Evolutionary conservation across 2,113 vertebrate species (phyloP), one percentile per base, ranked within the genome.

Genomic region (Leptodactylus fuscus): DNA sequence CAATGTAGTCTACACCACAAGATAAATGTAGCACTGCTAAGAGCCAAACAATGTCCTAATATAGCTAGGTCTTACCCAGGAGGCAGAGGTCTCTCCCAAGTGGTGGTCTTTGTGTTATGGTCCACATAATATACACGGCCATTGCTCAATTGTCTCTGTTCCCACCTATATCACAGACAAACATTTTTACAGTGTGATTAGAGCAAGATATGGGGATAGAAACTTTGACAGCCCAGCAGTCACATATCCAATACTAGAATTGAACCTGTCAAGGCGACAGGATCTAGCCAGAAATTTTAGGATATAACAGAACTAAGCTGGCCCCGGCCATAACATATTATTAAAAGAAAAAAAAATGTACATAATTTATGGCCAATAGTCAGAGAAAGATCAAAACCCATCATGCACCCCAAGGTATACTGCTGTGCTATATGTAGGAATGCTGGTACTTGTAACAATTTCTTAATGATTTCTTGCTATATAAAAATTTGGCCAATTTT

Each of bases 51-150:
- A 65, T 16, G 20, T 36, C 29, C 65, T 20, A 16, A 4, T 36
- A 15, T 34, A 27, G 62, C n/a, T 49, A 48, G 5, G 73, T 85
- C 95, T 90, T 93, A 99, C 97, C 97, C 97, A 0, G 96, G 95
- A 24, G 97, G 98, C 88, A 99, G 97, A 1, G 98, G 97, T 86
- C 97, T 95, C 91, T 99, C 98, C 98, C 98, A 99, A 58, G 97
- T 99, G 73, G 98, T 99, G 87, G 96, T 99, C 93, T 99, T 99
- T 88, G 96, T 99, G 92, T 99, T 99, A 91, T 99, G 98, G 91
- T 99, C 98, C 0, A 99, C 98, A 77, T 98, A 99, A 91, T 99
- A 99, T 77, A 99, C 96, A 86, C 97, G 93, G 29, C 98, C 97
- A 9, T 96, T 97, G 22, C 97, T 97, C 87, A 99, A 92, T 89